Evolutionary conservation across 1,140 invertebrate genomes (phyloP).

Genomic region (Formica exsecta): DNA sequence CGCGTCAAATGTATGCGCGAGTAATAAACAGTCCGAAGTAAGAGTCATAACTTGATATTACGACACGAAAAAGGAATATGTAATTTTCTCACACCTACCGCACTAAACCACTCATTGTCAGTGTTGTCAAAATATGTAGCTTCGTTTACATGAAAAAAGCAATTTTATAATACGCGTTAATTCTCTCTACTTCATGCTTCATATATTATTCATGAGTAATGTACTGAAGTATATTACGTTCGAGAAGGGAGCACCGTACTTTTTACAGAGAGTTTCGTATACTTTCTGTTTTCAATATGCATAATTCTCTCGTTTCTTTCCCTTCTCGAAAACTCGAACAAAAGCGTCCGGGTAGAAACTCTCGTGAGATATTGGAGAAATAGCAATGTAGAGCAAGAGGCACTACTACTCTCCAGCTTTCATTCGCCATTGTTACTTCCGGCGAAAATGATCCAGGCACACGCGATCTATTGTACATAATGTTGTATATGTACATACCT

Average conservation of each 20-base stretch:
- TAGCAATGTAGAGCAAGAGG: not conserved
- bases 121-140: not conserved
- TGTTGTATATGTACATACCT: slow-evolving; percentile 35
- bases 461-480: slow-evolving; percentile 5
- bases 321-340: not conserved
- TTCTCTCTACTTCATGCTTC: not conserved
- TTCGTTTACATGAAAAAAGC: not conserved
- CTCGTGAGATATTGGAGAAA: not conserved
- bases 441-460: not conserved
- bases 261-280: no score
- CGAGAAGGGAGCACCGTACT: no score
- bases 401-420: not conserved
- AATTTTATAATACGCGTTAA: not conserved
- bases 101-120: not conserved
- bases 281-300: no score
- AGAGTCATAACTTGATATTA: not conserved
- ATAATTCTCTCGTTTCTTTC: not conserved
- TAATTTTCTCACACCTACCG: not conserved
- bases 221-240: not conserved
- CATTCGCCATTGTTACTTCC: not conserved
- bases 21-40: not conserved
- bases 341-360: not conserved
- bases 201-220: not conserved
- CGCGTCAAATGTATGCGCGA: not conserved
- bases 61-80: not conserved